Evolutionary conservation across 2,888 invertebrate species (phyloP), one percentile per base, ranked within the genome.

Genomic region (Uropetala carovei): DNA sequence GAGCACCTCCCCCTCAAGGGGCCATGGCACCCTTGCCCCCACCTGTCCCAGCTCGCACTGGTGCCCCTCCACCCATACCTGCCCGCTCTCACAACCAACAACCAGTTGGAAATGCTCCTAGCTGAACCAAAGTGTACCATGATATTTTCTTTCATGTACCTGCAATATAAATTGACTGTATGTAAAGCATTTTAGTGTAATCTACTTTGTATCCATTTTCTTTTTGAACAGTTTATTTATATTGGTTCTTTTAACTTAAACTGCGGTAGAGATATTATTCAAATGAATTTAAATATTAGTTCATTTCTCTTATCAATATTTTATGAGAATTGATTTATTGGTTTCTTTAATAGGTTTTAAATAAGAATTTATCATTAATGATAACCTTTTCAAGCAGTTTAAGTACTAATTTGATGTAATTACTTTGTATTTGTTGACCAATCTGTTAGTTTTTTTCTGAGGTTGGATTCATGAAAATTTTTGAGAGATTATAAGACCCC

Each of bases 41-140:
- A 1, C 96, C 96, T 0, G 96, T 96, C 58, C 96, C 96, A 0
- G 96, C 96, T 0, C 95, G 96, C 92, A 96, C 96, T 92, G 92
- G 93, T 94, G 94, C 83, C 94, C 93, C 57, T 94, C 94, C 57
- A 93, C 93, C 68, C 94, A 93, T 82, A 94, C 93, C 14, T 94
- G 94, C 93, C 94, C 94, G 92, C 9, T 57, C 75, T 58, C 92
- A 58, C 58, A 30, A 30, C 16, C 81, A 57, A 11, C 91, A 22
- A 18, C 14, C 43, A 30, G 30, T 59, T 27, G 22, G 60, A 27
- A 86, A 59, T 86, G 16, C 22, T 30, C 89, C 18, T 27, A 89
- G 60, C 43, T 89, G 89, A 89, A 89, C 89, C 89, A 68, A 85
- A 57, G 43, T 64, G 89, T 64, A 68, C 16, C 10, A n/a, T 43